phyloP scores from a whole-genome alignment of 2,113 vertebrate genomes.

The Phyllostomus hastatus region DNA sequence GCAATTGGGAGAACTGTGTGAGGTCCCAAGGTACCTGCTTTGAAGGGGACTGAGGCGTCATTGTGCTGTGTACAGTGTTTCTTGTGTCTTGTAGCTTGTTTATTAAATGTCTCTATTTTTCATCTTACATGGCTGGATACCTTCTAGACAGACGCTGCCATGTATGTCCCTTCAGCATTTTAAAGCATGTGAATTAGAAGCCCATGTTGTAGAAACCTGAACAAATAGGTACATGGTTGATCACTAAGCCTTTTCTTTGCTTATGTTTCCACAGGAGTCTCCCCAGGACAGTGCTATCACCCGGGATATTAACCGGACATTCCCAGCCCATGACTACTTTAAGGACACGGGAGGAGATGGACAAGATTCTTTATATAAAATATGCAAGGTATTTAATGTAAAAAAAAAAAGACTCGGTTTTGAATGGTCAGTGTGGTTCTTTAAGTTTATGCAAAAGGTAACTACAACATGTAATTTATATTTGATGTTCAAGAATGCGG shows the following conservation, averaged over 20 bases:
- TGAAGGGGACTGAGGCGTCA: too few relatives aligned
- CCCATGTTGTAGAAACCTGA: neutral
- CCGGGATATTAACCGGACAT: slow-evolving; percentile 97
- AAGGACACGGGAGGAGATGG: slow-evolving; percentile 99
- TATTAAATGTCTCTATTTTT: too few relatives aligned
- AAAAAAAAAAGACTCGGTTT: neutral
- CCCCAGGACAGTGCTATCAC: slow-evolving; percentile 99
- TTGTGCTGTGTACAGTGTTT: too few relatives aligned
- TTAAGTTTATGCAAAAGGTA: slow-evolving; percentile 26
- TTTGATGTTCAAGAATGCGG: neutral
- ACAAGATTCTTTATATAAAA: slow-evolving; percentile 99
- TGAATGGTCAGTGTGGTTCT: slow-evolving; percentile 12
- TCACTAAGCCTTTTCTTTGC: neutral
- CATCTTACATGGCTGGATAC: too few relatives aligned
- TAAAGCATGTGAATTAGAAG: neutral
- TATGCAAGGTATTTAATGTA: slow-evolving; percentile 92
- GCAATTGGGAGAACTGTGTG: too few relatives aligned
- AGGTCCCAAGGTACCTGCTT: too few relatives aligned
- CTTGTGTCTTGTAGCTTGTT: too few relatives aligned
- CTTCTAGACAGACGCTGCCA: too few relatives aligned
- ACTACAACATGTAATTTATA: neutral
- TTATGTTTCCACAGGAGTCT: slow-evolving; percentile 87
- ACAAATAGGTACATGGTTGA: neutral
- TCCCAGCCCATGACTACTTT: slow-evolving; percentile 99
- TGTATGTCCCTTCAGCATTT: neutral